phyloP scores from a whole-genome alignment of 2,113 vertebrate genomes.

The Sylvilagus bachmani region DNA sequence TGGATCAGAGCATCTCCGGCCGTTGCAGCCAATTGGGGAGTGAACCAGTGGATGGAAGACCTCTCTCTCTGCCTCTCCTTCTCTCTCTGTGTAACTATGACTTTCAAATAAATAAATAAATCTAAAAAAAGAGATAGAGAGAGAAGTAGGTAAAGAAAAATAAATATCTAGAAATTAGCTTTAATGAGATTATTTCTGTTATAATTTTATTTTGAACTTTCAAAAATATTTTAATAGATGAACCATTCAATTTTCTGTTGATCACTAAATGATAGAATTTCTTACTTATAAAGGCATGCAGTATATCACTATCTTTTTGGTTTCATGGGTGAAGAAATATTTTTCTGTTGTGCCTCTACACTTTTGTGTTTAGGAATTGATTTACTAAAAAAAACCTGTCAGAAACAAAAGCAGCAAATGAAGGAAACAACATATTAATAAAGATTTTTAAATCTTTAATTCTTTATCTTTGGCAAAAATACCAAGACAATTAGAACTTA shows the following conservation, averaged over 20 bases:
- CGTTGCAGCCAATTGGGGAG: no score
- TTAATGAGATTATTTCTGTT: conserved; percentile 37
- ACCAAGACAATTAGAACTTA: background rate
- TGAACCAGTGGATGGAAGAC: no score
- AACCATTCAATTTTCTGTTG: background rate
- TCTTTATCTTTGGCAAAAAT: background rate
- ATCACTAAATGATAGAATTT: background rate
- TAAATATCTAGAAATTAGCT: background rate
- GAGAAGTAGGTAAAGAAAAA: background rate
- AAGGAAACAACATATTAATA: background rate
- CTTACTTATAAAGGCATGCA: conserved; percentile 23
- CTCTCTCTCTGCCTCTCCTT: no score
- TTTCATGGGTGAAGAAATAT: background rate
- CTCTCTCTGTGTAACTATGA: no score
- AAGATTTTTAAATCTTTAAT: background rate
- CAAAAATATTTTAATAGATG: background rate
- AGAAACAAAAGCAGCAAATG: conserved; percentile 1
- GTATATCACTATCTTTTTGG: background rate
- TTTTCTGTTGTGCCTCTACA: background rate
- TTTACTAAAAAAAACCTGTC: background rate
- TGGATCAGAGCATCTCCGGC: no score
- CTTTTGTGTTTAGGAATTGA: background rate
- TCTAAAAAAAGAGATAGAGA: no score
- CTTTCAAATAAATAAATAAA: no score
- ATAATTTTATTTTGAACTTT: background rate